Base-by-base conservation (phyloP, 2,888 invertebrate genomes). In the Shargacucullia verbasci region DNA sequence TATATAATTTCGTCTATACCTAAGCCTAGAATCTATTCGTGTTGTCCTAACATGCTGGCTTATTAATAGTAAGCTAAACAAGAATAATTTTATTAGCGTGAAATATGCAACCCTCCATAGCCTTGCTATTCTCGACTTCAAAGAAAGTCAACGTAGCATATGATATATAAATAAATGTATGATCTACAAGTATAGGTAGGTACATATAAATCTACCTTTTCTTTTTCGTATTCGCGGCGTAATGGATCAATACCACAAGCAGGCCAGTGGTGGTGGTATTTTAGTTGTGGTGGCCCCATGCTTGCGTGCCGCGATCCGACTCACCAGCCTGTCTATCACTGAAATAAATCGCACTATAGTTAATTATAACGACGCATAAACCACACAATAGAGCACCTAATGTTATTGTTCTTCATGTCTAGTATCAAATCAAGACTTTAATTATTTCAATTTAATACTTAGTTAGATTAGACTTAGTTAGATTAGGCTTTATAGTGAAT, bases 181-280 rank as follows among this genome's bases (percentile, higher is more conserved):
- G 12, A 3, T 47, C 8, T 8, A 9, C 45, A 55, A 2, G 2
- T 20, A 20, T 20, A 20, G 2, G 20, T 20, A 4, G 2, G 20
- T 20, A 3, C 2, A 4, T 20, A 4, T 3, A 20, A 20, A 20
- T 4, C 2, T 52, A 59, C 44, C 31, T 31, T 38, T 33, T 25
- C 27, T 58, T 66, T 62, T 49, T 43, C 11, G 49, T 64, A 54
- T 58, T 55, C 35, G 60, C 64, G 56, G 60, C 62, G 67, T 55
- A 55, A 57, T 76, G 74, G 84, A 85, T 89, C 88, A 74, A 88
- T 88, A 84, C 48, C 44, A 74, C 65, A 67, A 79, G 80, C 76
- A 66, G 67, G 68, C 71, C 78, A 79, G 80, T 83, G 75, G 73
- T 70, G 59, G 67, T 68, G 78, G 74, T 82, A 80, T 82, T 83